Evolutionary conservation across 2,888 invertebrate species (phyloP), one percentile per base, ranked within the genome.

Genomic region (Eremobia ochroleuca): DNA sequence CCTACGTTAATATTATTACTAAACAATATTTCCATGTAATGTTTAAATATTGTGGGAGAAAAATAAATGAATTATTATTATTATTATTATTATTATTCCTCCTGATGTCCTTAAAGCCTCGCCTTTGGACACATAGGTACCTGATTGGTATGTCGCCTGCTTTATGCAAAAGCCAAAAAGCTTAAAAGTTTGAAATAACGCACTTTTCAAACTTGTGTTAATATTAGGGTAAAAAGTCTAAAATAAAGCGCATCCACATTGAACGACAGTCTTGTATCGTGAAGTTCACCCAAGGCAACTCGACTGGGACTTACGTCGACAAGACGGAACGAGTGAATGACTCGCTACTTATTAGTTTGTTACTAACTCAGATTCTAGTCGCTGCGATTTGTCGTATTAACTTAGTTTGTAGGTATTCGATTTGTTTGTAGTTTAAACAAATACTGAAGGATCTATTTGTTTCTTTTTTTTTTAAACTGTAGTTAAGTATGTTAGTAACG

Each of bases 271-370:
- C 69, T 28, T 49, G 37, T 58, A 40, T 58, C 62, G 21, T 31
- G 43, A 73, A 73, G 40, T 85, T 73, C 8, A 11, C 18, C 55
- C 46, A 61, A 78, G 67, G 75, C 82, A 70, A 66, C 67, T 64
- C 46, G n/a, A 64, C 28, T 15, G 40, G 18, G 18, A 46, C 46
- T 46, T n/a, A 28, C n/a, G 31, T 25, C 76, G 62, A 81, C 81
- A 80, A 77, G 81, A 78, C 71, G 37, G 66, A 69, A 81, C 69
- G 59, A 79, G 68, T 81, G 66, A 71, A 81, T 69, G 59, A 81
- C 71, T 81, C 34, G 62, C 73, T 79, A 83, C 84, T 88, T 86
- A 86, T 78, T 87, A 87, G 81, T 88, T 87, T 82, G 74, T 72
- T 61, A 28, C 61, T 65, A 77, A 77, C 68, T 77, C 31, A 49